Percentiles rank a stretch among this genome's conserved stretches.
Conservation (phyloP, 2,113 vertebrate genomes). For the Apodemus sylvaticus region DNA sequence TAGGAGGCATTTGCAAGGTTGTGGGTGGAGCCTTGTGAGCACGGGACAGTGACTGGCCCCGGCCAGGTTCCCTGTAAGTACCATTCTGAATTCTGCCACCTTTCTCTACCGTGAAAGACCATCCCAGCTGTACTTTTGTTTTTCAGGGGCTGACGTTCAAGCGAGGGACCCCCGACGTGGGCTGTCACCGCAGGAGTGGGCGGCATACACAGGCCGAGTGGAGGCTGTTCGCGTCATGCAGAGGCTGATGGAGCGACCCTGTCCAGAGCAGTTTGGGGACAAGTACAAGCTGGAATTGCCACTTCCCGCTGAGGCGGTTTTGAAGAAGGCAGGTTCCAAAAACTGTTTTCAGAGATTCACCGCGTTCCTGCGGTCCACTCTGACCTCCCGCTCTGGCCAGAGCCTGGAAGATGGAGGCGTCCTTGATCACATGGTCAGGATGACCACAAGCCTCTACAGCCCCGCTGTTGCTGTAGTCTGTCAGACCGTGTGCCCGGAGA, state of each 20-base stretch:
- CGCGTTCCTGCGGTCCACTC: conserved; percentile 85
- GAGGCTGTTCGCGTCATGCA: conserved; percentile 92
- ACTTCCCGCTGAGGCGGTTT: conserved; percentile 85
- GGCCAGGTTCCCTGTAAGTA: neutral
- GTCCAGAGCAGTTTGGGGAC: conserved; percentile 89
- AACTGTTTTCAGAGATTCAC: conserved; percentile 91
- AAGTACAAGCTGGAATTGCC: conserved; percentile 93
- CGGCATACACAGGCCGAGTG: conserved; percentile 92
- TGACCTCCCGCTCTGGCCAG: conserved; percentile 86
- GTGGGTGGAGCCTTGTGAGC: neutral
- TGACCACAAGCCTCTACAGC: conserved; percentile 93
- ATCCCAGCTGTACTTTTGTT: neutral
- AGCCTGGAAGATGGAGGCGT: conserved; percentile 91
- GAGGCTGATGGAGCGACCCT: conserved; percentile 91
- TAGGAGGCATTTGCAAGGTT: neutral
- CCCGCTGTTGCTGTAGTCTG: conserved; percentile 91
- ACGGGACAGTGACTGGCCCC: too few relatives aligned
- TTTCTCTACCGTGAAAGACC: neutral
- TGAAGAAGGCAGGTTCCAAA: conserved; percentile 89
- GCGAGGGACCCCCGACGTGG: conserved; percentile 90
- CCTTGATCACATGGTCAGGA: conserved; percentile 95
- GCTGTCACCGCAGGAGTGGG: conserved; percentile 95
- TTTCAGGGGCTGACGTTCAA: conserved; percentile 91
- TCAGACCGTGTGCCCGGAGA: conserved; percentile 92
- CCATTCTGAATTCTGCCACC: neutral